Percentiles rank a stretch among this genome's conserved stretches.
phyloP scores from a whole-genome alignment of 2,113 vertebrate species.

The Sylvilagus bachmani region DNA sequence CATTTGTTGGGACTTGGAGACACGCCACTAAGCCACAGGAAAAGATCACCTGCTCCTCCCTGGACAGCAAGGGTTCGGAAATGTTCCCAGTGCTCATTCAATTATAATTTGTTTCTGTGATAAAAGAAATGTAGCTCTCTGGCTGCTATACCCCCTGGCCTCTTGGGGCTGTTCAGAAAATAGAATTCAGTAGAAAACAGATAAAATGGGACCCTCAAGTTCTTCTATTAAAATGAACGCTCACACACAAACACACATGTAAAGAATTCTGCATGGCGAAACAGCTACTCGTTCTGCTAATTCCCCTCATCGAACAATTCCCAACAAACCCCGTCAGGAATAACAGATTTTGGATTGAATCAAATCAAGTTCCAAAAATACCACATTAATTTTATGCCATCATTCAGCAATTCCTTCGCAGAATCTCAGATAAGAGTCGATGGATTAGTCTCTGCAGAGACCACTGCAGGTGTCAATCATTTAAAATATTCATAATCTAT shows the following conservation, averaged over 20 bases:
- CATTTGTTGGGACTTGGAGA: neutral
- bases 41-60: neutral
- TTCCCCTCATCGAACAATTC: neutral
- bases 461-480: neutral
- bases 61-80: neutral
- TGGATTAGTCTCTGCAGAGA: neutral
- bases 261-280: neutral
- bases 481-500: neutral
- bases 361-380: conserved; percentile 23
- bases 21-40: neutral
- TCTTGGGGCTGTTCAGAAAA: neutral
- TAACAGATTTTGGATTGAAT: neutral
- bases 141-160: neutral
- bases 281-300: neutral
- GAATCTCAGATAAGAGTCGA: neutral
- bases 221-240: neutral
- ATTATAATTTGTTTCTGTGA: neutral
- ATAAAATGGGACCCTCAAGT: neutral
- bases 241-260: neutral
- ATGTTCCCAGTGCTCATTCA: neutral
- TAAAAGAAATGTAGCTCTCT: conserved; percentile 35
- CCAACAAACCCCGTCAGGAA: conserved; percentile 13
- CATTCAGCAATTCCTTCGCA: neutral
- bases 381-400: neutral
- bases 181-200: neutral